phyloP scores from a whole-genome alignment of 1,140 invertebrate genomes.

The Augochlora pura region DNA sequence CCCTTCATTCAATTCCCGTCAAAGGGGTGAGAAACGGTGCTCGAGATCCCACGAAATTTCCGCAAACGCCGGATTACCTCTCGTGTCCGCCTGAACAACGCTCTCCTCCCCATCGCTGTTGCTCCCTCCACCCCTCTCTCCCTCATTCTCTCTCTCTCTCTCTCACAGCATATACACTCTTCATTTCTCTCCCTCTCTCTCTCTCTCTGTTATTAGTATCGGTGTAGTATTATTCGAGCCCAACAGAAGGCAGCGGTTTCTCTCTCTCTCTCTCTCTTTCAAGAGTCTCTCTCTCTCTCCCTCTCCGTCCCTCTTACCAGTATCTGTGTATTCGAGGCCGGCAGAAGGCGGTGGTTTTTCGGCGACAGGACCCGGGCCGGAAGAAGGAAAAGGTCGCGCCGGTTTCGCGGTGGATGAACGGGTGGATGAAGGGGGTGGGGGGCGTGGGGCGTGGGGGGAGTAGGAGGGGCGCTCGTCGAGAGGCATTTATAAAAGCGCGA shows the following conservation, averaged over 20 bases:
- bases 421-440: neutral
- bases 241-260: slow-evolving; percentile 24
- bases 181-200: too few relatives aligned
- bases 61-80: slow-evolving; percentile 23
- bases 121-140: neutral
- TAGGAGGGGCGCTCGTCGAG: slow-evolving; percentile 14
- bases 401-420: too few relatives aligned
- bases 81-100: neutral
- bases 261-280: too few relatives aligned
- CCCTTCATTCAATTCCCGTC: neutral
- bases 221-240: neutral
- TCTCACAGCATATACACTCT: too few relatives aligned
- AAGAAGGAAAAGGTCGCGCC: slow-evolving; percentile 32
- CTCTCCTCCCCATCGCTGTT: too few relatives aligned
- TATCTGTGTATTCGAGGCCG: neutral
- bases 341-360: slow-evolving; percentile 24
- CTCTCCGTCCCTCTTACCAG: slow-evolving; percentile 12
- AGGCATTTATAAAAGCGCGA: slow-evolving; percentile 49
- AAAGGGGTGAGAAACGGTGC: neutral
- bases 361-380: neutral
- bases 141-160: neutral
- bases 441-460: too few relatives aligned
- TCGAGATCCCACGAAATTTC: slow-evolving; percentile 9
- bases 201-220: slow-evolving; percentile 12
- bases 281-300: too few relatives aligned